These are phyloP conservation scores for Chydorus sphaericus DNA, from an alignment of 2,888 invertebrate genomes.

Conservation along the genomic window DNA sequence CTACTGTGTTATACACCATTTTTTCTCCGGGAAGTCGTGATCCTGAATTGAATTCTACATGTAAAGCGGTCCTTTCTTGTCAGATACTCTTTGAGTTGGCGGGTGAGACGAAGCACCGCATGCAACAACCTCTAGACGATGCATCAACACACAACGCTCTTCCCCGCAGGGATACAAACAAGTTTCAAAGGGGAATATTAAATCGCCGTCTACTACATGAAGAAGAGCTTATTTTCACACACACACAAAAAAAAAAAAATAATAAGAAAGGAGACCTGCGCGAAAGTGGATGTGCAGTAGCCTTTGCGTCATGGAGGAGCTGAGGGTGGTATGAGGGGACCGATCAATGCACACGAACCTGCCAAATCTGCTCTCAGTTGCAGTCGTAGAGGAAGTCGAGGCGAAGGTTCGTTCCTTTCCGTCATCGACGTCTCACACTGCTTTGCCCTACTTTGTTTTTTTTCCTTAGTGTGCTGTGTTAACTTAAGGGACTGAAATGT, in stretches of 20 bases:
- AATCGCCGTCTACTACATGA: too few relatives aligned
- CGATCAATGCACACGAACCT: conserved; percentile 2
- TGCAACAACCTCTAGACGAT: background rate
- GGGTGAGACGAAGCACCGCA: background rate
- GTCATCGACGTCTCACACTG: background rate
- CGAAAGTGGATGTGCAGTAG: conserved; percentile 1
- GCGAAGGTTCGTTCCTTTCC: background rate
- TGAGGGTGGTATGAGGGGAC: background rate
- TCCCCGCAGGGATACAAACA: too few relatives aligned
- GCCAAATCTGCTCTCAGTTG: conserved; percentile 5
- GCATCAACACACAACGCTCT: too few relatives aligned
- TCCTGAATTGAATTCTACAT: too few relatives aligned
- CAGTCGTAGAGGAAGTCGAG: background rate
- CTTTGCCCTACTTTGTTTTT: background rate
- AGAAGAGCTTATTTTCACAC: too few relatives aligned
- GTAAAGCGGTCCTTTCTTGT: background rate
- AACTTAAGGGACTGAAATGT: background rate
- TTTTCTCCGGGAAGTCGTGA: too few relatives aligned
- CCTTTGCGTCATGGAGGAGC: background rate
- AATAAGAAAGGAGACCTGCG: too few relatives aligned
- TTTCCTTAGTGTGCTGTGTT: background rate
- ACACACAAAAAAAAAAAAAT: too few relatives aligned
- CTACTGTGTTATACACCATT: too few relatives aligned
- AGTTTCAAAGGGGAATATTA: too few relatives aligned
- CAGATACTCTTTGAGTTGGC: background rate